Evolutionary conservation across 2,888 invertebrate genomes (phyloP), one percentile per base, ranked within the genome.

Genomic region (Rhyacophila evoluta): DNA sequence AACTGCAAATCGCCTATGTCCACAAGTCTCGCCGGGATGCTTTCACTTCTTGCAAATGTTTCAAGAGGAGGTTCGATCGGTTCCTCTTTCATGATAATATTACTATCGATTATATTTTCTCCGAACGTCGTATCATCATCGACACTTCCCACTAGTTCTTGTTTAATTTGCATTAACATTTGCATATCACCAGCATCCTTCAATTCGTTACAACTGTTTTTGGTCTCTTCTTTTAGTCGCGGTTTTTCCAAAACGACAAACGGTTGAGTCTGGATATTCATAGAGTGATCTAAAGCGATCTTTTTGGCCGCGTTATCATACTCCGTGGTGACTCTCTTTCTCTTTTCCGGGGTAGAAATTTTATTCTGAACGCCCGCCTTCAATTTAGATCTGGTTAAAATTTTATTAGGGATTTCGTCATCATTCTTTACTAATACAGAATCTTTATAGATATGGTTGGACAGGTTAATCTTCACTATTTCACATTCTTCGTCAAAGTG

Each of bases 401-500:
- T 27, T 75, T 72, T 75, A 15, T 15, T 25, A 3, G n/a, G 15
- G 2, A 55, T 6, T 10, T 15, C 15, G 1, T 25, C 33, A 2
- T 36, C 68, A 25, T 37, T 38, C 6, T 55, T 15, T 5, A 5
- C 15, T 19, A 19, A 2, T 1, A 8, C 25, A 10, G 55, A 10
- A 55, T 6, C 8, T 6, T 55, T 5, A 25, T 19, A 55, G 10
- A 55, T 55, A 2, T 55, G 0, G 55, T 69, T 69, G 5, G 69
- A 69, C 11, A 69, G 12, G 29, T 76, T 79, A 12, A 82, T 79
- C 72, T 82, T 71, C 8, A 75, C 36, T 1, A 80, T 89, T 82
- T 89, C 87, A 0, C 89, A 89, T 80, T 89, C 86, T 74, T 88
- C 86, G 69, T 87, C 86, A 70, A 87, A 85, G 83, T 92, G 94